These are phyloP conservation scores for Hipposideros larvatus DNA, from an alignment of 2,797 vertebrate genomes.

Conservation along the genomic window DNA sequence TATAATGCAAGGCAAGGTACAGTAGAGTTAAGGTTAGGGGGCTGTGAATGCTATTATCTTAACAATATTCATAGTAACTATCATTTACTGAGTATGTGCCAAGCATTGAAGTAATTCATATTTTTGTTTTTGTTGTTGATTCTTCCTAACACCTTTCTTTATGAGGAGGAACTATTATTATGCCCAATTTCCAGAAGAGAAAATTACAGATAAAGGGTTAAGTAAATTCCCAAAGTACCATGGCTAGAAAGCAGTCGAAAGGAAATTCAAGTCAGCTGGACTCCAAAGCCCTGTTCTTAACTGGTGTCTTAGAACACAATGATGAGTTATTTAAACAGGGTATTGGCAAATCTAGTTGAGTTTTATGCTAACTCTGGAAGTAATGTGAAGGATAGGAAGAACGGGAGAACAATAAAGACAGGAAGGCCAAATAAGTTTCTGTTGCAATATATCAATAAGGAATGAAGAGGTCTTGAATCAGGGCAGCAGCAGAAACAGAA, in stretches of 20 bases:
- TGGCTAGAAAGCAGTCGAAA: background rate
- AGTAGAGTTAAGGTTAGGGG: background rate
- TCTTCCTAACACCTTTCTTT: conserved; percentile 8
- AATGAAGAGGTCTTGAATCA: background rate
- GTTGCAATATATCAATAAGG: conserved; percentile 14
- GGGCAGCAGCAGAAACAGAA: background rate
- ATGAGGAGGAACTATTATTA: conserved; percentile 41
- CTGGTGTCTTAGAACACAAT: background rate
- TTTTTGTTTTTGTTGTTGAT: conserved; percentile 16
- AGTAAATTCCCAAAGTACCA: background rate
- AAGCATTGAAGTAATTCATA: background rate
- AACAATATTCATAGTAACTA: background rate
- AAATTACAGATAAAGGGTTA: conserved; percentile 43
- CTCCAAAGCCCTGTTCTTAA: conserved; percentile 19
- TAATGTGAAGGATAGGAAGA: background rate
- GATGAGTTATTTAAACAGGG: background rate
- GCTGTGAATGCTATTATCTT: background rate
- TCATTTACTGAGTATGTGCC: background rate
- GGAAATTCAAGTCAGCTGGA: conserved; percentile 5
- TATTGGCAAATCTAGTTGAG: background rate
- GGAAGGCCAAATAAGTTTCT: conserved; percentile 54
- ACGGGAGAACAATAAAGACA: background rate
- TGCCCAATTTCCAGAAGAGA: conserved; percentile 10
- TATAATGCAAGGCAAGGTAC: background rate
- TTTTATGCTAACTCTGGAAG: conserved; percentile 59